Evolutionary conservation across 2,113 vertebrate species (phyloP), one percentile per base, ranked within the genome.

Genomic region (Ariopsis seemanni): DNA sequence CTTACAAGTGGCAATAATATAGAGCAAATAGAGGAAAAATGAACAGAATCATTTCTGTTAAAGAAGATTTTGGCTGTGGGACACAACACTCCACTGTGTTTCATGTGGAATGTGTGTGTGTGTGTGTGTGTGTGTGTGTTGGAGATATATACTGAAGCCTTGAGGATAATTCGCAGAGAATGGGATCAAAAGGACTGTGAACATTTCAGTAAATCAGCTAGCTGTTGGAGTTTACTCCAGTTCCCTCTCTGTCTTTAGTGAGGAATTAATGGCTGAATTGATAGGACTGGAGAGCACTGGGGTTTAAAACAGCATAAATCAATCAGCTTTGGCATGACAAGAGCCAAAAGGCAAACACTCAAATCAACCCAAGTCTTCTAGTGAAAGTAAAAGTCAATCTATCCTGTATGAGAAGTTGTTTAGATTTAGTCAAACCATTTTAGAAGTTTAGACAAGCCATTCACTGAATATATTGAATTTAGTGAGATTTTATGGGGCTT

Each of bases 241-340:
- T 93, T 94, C 92, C 93, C 92, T 90, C 77, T 82, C 34, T 86
- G 92, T 91, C 93, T 91, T 82, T 90, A 93, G 91, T 88, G 50
- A 65, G 90, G 92, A 90, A 90, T 93, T 95, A 94, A 95, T 94
- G 93, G 92, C 91, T 94, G 93, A 94, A 94, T 94, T 93, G 91
- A 95, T 94, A 55, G 89, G 92, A 94, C 88, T 90, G 91, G 94
- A 95, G 94, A 92, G 92, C 92, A 91, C 92, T 90, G 88, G 89
- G 92, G 92, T 93, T 89, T 90, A 82, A 87, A 93, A 87, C 90
- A 90, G 93, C 88, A 79, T 88, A 92, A 90, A 86, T 89, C 87
- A 86, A 90, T 88, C 87, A 90, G 87, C 89, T 90, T 87, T 91
- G 91, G 85, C 89, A 90, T 89, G 48, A 65, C 71, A 90, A 91